A percentile compares a stretch with the other conserved stretches of the same genome.
Evolutionary conservation across 2,113 vertebrate species (phyloP).

Genomic region (Gobiocypris rarus): DNA sequence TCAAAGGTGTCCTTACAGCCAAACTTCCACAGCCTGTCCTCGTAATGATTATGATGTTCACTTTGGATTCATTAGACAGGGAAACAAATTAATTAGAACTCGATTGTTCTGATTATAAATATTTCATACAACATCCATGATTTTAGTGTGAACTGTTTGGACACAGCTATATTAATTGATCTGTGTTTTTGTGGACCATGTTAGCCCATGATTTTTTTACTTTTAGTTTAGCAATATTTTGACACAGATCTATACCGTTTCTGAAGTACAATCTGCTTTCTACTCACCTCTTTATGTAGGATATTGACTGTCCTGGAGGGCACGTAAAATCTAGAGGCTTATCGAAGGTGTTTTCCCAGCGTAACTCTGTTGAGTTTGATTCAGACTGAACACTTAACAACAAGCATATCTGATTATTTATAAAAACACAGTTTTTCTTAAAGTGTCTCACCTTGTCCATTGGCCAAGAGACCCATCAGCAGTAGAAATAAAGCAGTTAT

Average conservation of each 20-base stretch:
- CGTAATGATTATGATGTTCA: background rate
- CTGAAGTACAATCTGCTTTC: background rate
- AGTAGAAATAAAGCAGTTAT: conserved; percentile 11
- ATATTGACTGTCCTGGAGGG: background rate
- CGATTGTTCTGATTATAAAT: background rate
- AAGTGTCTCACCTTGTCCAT: conserved; percentile 4
- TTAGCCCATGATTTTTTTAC: background rate
- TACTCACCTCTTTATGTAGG: background rate
- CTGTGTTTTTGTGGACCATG: background rate
- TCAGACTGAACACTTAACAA: background rate
- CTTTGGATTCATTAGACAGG: background rate
- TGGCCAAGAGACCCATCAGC: background rate
- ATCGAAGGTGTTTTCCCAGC: conserved; percentile 5
- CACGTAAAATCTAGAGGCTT: background rate
- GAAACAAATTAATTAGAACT: background rate
- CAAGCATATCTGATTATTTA: background rate
- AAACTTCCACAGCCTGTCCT: conserved; percentile 15
- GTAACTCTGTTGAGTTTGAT: background rate
- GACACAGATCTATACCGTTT: background rate
- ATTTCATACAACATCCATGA: background rate
- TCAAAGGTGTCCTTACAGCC: conserved; percentile 15
- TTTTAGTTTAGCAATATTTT: background rate
- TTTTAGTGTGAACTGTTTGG: background rate
- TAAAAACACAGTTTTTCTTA: background rate
- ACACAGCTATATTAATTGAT: background rate